Evolutionary conservation across 2,113 vertebrate species (phyloP).

Genomic region (Grantiella picta): DNA sequence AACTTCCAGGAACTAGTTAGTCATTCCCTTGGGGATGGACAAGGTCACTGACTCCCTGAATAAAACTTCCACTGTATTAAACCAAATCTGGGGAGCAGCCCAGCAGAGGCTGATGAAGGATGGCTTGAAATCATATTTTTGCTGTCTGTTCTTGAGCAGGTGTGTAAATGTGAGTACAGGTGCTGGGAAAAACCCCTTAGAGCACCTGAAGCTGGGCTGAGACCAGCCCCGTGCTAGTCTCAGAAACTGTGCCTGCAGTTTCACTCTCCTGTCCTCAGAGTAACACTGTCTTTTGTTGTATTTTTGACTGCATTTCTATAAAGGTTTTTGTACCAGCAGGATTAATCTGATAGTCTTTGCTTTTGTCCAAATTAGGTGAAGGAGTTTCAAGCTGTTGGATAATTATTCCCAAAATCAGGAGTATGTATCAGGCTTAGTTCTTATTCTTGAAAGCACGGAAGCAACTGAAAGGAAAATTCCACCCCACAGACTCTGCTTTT

Average conservation of each 20-base stretch:
- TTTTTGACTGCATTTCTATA: background rate
- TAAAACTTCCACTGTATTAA: background rate
- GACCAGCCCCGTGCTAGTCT: background rate
- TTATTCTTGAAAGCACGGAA: background rate
- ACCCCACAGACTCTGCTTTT: background rate
- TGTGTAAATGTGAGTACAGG: background rate
- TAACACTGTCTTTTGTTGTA: background rate
- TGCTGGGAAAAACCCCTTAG: background rate
- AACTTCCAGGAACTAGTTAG: background rate
- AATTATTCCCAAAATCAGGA: background rate
- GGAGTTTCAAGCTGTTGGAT: background rate
- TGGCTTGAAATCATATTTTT: background rate
- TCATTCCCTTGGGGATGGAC: background rate
- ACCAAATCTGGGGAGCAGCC: background rate
- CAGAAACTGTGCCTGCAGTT: background rate
- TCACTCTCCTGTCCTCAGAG: background rate
- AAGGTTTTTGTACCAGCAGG: background rate
- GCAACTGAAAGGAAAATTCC: background rate
- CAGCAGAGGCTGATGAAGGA: background rate
- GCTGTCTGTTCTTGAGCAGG: background rate
- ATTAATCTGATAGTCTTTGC: background rate
- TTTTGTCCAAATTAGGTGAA: background rate
- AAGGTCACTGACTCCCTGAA: background rate
- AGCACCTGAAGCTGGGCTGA: background rate
- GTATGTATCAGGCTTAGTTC: background rate